A percentile compares a stretch with the other conserved stretches of the same genome.
These are phyloP conservation scores for Zonotrichia leucophrys DNA, from an alignment of 2,113 vertebrate species.

Conservation along the genomic window DNA sequence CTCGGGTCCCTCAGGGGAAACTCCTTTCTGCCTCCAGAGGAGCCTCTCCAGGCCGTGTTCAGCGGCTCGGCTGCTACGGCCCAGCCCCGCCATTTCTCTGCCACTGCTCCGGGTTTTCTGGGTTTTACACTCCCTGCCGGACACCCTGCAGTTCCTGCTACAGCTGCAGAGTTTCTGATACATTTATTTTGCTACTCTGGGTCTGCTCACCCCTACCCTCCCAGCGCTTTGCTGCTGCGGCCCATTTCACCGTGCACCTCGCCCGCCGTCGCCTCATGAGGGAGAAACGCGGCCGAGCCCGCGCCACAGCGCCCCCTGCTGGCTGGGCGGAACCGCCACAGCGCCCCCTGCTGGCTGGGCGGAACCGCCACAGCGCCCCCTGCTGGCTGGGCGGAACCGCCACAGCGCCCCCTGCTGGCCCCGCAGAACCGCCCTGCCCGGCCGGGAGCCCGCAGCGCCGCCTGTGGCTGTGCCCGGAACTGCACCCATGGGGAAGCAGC, in stretches of 20 bases:
- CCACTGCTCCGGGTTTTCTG: fast-evolving
- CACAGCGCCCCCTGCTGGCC: background rate
- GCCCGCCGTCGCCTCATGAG: background rate
- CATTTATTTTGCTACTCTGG: background rate
- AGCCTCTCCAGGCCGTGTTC: background rate
- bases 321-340: background rate
- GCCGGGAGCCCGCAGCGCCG: background rate
- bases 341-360: background rate
- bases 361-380: background rate
- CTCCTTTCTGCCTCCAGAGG: fast-evolving
- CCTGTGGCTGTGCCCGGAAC: fast-evolving
- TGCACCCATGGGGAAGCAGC: fast-evolving
- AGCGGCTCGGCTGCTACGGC: background rate
- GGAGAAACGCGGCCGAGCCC: fast-evolving
- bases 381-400: background rate
- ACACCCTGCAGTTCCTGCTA: fast-evolving
- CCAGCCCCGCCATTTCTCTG: background rate
- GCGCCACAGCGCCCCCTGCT: background rate
- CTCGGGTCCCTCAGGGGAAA: background rate
- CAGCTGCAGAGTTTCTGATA: background rate
- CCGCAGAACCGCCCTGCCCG: fast-evolving
- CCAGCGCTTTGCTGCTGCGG: fast-evolving
- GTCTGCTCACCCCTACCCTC: fast-evolving
- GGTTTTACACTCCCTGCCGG: fast-evolving
- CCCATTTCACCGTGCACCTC: fast-evolving